Base-by-base conservation (phyloP, 2,113 vertebrate genomes). In the Leiothrix lutea region DNA sequence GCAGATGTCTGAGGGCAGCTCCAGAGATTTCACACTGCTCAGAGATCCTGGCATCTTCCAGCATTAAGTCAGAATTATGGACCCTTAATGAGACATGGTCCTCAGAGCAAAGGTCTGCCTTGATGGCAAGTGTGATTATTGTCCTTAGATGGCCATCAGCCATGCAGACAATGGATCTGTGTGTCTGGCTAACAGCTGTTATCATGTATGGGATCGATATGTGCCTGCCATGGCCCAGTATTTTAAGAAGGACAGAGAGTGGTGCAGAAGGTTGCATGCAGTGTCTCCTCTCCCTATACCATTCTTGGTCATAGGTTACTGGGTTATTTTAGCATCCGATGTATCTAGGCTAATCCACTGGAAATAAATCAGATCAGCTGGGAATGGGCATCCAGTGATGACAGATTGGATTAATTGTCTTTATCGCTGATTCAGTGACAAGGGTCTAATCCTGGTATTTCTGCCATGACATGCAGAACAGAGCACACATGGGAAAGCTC, bases 381-480 rank as follows among this genome's bases (percentile, higher is more conserved):
- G 65, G 71, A 96, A 82, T 66, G 70, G 72, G 44, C 50, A 91
- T 35, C 51, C 47, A 89, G 80, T 44, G 77, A 86, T 80, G 86
- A 94, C 91, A 95, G 94, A 93, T 40, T 12, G 26, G 86, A 82
- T 91, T 92, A 96, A 96, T 95, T 86, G 72, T 86, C 86, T 94
- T 94, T 92, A 80, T 75, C 0, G 0, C 42, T 5, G 6, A 72
- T 87, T 92, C 84, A 84, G 44, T 47, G 80, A 83, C 86, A 72
- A 47, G 61, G 42, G 51, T 50, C 77, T 92, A 91, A 92, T 94
- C 69, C 69, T 84, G 96, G 56, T 86, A 60, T 78, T 80, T 94
- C 77, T 86, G 80, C 47, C 1, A 7, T 25, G 45, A 48, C 1
- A 0, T 35, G 56, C 47, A 66, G 86, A 92, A 47, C 1, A 0